Evolutionary conservation across 2,113 vertebrate genomes (phyloP).

Genomic region (Elgaria multicarinata): DNA sequence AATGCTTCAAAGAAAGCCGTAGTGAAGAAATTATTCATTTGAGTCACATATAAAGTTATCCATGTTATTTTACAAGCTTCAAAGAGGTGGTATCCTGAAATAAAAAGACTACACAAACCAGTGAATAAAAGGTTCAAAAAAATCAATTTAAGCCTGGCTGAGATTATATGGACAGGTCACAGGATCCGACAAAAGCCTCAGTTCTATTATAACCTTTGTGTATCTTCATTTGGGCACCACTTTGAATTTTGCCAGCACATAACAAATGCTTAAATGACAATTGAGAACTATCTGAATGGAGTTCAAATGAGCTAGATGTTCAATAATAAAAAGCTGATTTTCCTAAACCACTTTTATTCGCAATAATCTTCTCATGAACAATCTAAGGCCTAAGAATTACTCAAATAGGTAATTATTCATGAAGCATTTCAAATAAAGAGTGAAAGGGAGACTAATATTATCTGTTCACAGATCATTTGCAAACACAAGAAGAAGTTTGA

Average conservation of each 20-base stretch:
- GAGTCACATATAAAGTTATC: not conserved
- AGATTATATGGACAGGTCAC: not conserved
- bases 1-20: not conserved
- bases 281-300: not conserved
- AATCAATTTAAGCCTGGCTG: not conserved
- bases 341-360: not conserved
- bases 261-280: not conserved
- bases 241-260: not conserved
- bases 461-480: not conserved
- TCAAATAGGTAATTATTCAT: slow-evolving; percentile 2
- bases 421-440: slow-evolving; percentile 9
- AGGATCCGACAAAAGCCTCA: not conserved
- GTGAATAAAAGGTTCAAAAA: not conserved
- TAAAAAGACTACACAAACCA: not conserved
- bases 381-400: not conserved
- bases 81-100: not conserved
- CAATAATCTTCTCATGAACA: not conserved
- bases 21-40: not conserved
- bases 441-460: not conserved
- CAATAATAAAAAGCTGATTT: slow-evolving; percentile 1
- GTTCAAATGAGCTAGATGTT: not conserved
- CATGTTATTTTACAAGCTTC: not conserved
- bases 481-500: slow-evolving; percentile 1
- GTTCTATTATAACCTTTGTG: not conserved
- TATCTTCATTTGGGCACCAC: not conserved